Conservation (phyloP, 2,888 invertebrate species). For the Galerucella nymphaeae region DNA sequence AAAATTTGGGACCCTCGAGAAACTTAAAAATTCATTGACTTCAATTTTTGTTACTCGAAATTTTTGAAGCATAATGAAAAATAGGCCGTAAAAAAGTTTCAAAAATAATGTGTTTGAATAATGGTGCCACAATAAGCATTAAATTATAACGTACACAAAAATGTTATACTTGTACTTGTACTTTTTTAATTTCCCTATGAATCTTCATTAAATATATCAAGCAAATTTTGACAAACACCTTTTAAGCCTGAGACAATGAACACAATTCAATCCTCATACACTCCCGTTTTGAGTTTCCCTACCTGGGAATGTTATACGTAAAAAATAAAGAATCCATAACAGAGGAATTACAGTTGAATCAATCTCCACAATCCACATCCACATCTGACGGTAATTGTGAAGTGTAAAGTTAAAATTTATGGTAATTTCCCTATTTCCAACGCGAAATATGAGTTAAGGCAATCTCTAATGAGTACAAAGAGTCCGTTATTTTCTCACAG, state of each 20-base stretch:
- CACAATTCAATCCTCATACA: not conserved
- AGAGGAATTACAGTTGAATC: constrained; percentile 15
- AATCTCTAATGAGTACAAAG: constrained; percentile 39
- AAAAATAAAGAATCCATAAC: constrained; percentile 8
- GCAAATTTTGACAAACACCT: not conserved
- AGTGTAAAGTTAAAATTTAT: constrained; percentile 32
- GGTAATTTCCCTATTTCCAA: constrained; percentile 32
- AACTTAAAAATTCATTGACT: too few relatives aligned
- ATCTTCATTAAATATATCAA: not conserved
- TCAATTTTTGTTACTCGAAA: too few relatives aligned
- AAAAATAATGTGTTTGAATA: too few relatives aligned
- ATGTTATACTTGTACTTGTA: too few relatives aligned
- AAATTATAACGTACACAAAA: too few relatives aligned
- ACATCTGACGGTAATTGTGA: constrained; percentile 23
- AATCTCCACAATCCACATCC: constrained; percentile 24
- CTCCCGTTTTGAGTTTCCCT: not conserved
- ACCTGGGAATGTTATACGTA: constrained; percentile 1
- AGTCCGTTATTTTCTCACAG: constrained; percentile 41
- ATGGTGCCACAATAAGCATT: too few relatives aligned
- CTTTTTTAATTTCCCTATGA: not conserved
- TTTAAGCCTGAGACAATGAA: not conserved
- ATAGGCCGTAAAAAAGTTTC: too few relatives aligned
- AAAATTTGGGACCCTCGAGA: too few relatives aligned
- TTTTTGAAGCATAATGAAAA: too few relatives aligned
- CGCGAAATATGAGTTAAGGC: constrained; percentile 34